Percentiles rank a stretch among this genome's conserved stretches.
Conservation (phyloP, 2,797 vertebrate genomes). For the Pelodytes ibericus region DNA sequence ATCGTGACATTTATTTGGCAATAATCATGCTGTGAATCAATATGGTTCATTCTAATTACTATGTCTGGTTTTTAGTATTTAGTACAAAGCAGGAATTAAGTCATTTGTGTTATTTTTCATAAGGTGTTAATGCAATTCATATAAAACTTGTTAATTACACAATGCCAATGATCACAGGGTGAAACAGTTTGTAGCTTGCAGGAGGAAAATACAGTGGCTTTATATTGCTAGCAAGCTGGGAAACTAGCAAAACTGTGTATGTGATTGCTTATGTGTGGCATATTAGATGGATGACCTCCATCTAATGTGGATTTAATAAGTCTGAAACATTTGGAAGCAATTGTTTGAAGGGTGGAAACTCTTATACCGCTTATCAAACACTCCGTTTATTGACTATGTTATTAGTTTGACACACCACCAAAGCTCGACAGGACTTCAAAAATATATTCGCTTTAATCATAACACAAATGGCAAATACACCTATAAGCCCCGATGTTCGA, state of each 20-base stretch:
- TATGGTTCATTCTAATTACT: not conserved
- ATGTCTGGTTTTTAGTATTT: not conserved
- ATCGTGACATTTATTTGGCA: not conserved
- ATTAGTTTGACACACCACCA: no score
- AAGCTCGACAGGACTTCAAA: no score
- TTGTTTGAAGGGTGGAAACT: not conserved
- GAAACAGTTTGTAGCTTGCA: not conserved
- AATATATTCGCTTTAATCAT: no score
- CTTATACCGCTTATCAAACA: not conserved
- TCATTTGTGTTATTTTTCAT: not conserved
- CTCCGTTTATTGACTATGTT: no score
- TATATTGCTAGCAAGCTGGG: not conserved
- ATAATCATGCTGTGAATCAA: not conserved
- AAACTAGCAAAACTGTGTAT: not conserved
- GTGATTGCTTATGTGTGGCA: not conserved
- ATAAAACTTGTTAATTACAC: not conserved
- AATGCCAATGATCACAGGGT: not conserved
- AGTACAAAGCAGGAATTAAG: not conserved
- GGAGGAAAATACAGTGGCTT: not conserved
- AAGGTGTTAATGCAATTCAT: not conserved
- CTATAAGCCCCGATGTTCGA: no score
- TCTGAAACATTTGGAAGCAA: not conserved
- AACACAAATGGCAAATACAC: no score
- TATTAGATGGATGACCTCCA: not conserved
- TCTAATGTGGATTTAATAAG: conserved; percentile 12